Percentiles rank a stretch among this genome's conserved stretches.
Evolutionary conservation across 2,797 vertebrate species (phyloP).

Genomic region (Xiphophorus birchmanni): DNA sequence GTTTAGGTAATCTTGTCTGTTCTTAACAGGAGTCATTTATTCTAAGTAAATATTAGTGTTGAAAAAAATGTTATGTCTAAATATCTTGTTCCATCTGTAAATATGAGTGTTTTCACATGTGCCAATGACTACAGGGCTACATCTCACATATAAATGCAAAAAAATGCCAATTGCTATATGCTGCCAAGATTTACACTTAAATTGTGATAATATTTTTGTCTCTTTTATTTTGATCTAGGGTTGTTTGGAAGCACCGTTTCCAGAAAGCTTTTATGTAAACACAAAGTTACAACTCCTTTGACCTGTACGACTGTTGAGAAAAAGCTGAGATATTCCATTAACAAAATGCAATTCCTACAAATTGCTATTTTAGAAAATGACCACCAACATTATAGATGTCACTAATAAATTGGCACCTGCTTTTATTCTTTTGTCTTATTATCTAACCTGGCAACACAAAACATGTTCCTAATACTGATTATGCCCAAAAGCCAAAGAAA

Average conservation of each 20-base stretch:
- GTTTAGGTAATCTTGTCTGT: background rate
- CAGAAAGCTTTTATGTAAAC: slow-evolving; percentile 37
- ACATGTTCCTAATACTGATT: background rate
- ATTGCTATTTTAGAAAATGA: background rate
- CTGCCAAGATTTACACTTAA: slow-evolving; percentile 47
- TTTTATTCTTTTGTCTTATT: background rate
- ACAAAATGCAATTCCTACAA: slow-evolving; percentile 6
- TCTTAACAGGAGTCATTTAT: slow-evolving; percentile 16
- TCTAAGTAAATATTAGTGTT: slow-evolving; percentile 23
- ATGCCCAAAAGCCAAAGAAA: background rate
- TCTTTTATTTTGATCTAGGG: slow-evolving; percentile 48
- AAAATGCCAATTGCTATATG: slow-evolving; percentile 27
- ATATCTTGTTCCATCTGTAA: slow-evolving; percentile 7
- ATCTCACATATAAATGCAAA: slow-evolving; percentile 3
- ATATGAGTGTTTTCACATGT: slow-evolving; percentile 45
- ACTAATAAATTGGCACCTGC: background rate
- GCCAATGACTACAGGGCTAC: slow-evolving; percentile 25
- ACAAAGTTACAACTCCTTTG: slow-evolving; percentile 21
- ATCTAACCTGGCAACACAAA: background rate
- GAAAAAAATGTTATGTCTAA: background rate
- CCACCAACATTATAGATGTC: background rate
- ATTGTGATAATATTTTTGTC: slow-evolving; percentile 45
- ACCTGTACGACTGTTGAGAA: slow-evolving; percentile 23
- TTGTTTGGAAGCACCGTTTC: slow-evolving; percentile 48
- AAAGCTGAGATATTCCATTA: slow-evolving; percentile 21